Base-by-base conservation (phyloP, 2,113 vertebrate species). In the Menidia beryllina region DNA sequence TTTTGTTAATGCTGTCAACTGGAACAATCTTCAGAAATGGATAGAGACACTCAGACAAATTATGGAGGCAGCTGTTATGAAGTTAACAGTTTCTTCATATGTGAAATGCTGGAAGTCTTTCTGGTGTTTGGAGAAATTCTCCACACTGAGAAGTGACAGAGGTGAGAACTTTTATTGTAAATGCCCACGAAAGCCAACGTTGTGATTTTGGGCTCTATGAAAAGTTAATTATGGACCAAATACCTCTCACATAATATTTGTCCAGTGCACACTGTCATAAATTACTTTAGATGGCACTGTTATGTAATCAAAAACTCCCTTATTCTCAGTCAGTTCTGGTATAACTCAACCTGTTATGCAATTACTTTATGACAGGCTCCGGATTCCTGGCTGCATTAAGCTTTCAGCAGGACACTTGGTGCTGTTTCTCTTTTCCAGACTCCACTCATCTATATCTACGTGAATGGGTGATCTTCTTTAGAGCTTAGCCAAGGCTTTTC, bases 261-360 rank as follows among this genome's bases (percentile, higher is more conserved):
- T 74, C 75, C 77, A 77, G 75, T 55, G 70, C 12, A 75, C 78
- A 75, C 56, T 25, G 9, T 57, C 71, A 71, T 87, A 82, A 84
- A 85, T 86, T 75, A 72, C 23, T 52, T 70, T 14, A 24, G 54
- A 82, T 64, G 57, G 26, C 79, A 75, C 19, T 27, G 48, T 77
- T 73, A 75, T 81, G 51, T 70, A 70, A 66, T 80, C 57, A 69
- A 43, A 79, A 74, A 48, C 38, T 64, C 48, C n/a, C 60, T 47
- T 30, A 25, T 57, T 77, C 49, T 70, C 54, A 30, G 26, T 74
- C 73, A 41, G 47, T 7, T 61, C 59, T 53, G 64, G 54, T 77
- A 69, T 65, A 79, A 66, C 11, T 73, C 30, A 27, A 26, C 5
- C 24, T 58, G 60, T 86, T 79, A 78, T 62, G 48, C 43, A 83